Percentiles rank a stretch among this genome's conserved stretches.
These are phyloP conservation scores for Bucorvus abyssinicus DNA, from an alignment of 2,797 vertebrate species.

Conservation along the genomic window DNA sequence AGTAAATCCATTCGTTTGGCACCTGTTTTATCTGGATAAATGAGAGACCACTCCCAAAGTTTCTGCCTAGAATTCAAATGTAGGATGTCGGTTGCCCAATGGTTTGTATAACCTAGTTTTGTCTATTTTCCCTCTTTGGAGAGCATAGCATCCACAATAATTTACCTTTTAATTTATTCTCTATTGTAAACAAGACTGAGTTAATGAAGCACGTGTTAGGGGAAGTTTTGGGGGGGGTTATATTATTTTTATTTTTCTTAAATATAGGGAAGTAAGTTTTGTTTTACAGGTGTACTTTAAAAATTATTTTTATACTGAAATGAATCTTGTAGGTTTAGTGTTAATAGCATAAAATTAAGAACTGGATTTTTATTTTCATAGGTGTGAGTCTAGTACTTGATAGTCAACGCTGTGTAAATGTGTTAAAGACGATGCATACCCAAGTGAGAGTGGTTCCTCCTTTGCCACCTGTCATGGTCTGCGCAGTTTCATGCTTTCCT, in stretches of 20 bases:
- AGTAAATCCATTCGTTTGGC: background rate
- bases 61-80: background rate
- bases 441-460: background rate
- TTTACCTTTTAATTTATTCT: conserved; percentile 11
- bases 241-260: background rate
- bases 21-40: background rate
- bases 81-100: background rate
- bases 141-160: background rate
- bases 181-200: background rate
- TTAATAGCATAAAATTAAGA: background rate
- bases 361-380: conserved; percentile 16
- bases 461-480: background rate
- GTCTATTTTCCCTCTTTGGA: background rate
- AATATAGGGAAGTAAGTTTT: background rate
- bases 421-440: background rate
- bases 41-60: background rate
- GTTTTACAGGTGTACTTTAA: background rate
- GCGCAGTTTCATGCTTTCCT: conserved; percentile 20
- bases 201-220: background rate
- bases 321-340: background rate
- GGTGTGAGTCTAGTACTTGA: background rate
- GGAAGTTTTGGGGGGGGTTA: background rate
- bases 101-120: background rate
- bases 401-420: background rate
- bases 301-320: conserved; percentile 12